Conservation (phyloP, 2,797 vertebrate species). For the Periparus ater region DNA sequence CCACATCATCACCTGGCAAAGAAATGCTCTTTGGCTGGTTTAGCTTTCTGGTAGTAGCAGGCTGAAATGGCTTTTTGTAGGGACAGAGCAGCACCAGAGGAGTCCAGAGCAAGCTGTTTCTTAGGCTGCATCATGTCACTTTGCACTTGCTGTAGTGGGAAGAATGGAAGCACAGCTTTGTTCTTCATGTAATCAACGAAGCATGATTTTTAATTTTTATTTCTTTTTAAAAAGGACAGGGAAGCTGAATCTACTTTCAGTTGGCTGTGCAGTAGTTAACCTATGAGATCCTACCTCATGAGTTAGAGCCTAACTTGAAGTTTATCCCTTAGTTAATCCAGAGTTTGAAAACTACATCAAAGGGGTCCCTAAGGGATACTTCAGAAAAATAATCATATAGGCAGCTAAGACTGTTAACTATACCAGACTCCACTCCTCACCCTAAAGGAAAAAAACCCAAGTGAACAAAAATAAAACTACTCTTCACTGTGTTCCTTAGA, state of each 20-base stretch:
- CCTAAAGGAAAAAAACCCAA: not conserved
- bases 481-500: not conserved
- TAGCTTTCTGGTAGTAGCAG: not conserved
- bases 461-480: not conserved
- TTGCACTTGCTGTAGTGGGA: not conserved
- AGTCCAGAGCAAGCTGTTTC: not conserved
- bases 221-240: not conserved
- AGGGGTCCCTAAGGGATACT: not conserved
- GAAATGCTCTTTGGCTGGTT: not conserved
- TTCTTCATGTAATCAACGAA: not conserved
- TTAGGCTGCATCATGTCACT: not conserved
- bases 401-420: not conserved
- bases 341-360: not conserved
- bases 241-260: not conserved
- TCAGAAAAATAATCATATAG: not conserved
- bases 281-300: not conserved
- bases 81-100: not conserved
- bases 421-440: not conserved
- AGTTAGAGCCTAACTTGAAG: not conserved
- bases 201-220: not conserved
- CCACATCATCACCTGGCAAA: accelerated
- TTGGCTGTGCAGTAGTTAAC: not conserved
- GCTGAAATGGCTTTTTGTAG: not conserved
- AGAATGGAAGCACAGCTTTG: not conserved
- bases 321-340: not conserved